Percentiles rank a stretch among this genome's conserved stretches.
phyloP scores from a whole-genome alignment of 30 jellyfish, hydroid and myxozoan genomes.

The Phacellophora camtschatica region DNA sequence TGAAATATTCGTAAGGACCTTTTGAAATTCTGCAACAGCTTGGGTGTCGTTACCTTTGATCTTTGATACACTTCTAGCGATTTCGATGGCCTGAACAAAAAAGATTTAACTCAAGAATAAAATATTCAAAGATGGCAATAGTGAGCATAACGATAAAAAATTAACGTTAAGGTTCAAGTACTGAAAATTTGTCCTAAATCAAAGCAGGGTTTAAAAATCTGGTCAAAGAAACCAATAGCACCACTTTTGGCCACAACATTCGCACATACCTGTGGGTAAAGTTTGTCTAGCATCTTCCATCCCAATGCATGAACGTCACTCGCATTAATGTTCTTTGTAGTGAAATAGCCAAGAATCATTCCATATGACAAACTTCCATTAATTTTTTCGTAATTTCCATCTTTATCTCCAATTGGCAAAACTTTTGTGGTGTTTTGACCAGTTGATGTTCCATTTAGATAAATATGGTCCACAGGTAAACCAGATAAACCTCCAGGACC shows the following conservation, averaged over 20 bases:
- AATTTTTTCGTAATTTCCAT: constrained; percentile 23
- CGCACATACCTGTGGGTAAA: constrained; percentile 88
- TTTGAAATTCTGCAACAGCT: constrained; percentile 83
- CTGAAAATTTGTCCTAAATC: no score
- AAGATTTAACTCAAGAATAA: no score
- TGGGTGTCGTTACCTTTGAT: constrained; percentile 45
- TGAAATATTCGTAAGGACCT: constrained; percentile 35
- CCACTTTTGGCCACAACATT: not conserved
- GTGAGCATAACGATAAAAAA: no score
- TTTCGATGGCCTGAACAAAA: constrained; percentile 86
- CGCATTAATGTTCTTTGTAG: constrained; percentile 78
- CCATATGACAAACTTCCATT: constrained; percentile 85
- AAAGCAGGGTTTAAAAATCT: no score
- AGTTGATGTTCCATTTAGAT: constrained; percentile 53
- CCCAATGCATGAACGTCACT: constrained; percentile 80
- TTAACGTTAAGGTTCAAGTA: no score
- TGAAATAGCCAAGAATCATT: constrained; percentile 79
- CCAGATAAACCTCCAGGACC: constrained; percentile 93
- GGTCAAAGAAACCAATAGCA: no score
- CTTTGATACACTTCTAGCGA: constrained; percentile 72
- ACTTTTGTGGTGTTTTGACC: constrained; percentile 39
- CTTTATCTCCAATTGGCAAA: constrained; percentile 51
- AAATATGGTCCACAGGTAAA: constrained; percentile 73
- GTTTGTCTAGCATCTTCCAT: constrained; percentile 61
- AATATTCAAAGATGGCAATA: no score